A percentile compares a stretch with the other conserved stretches of the same genome.
Evolutionary conservation across 92 coral and sea anemone species (phyloP).

Genomic region (Umimayanthus kanabou): DNA sequence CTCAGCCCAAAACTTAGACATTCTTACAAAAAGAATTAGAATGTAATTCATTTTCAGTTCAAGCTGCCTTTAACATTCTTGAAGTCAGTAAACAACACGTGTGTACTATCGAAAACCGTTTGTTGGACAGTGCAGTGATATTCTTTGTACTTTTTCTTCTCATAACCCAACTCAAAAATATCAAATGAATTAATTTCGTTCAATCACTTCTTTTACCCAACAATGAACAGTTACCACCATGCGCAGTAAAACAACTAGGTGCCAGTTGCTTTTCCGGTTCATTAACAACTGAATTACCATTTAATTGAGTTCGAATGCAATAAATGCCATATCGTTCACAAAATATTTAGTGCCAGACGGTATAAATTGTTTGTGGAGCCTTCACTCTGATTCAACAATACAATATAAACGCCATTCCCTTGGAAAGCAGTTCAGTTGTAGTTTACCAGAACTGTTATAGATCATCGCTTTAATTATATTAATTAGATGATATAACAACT

Average conservation of each 20-base stretch:
- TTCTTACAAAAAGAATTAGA: too few relatives aligned
- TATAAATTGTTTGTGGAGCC: too few relatives aligned
- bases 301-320: background rate
- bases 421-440: background rate
- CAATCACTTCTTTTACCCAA: background rate
- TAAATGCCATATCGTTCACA: background rate
- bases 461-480: background rate
- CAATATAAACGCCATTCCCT: background rate
- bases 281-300: background rate
- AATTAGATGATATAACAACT: background rate
- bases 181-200: background rate
- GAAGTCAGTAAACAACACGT: background rate
- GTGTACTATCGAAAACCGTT: background rate
- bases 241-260: background rate
- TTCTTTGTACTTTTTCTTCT: background rate
- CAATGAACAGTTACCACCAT: background rate
- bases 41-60: background rate
- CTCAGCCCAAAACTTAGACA: too few relatives aligned
- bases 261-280: background rate
- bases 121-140: background rate
- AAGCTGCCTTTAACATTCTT: background rate
- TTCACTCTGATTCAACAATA: background rate
- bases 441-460: background rate
- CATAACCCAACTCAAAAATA: background rate
- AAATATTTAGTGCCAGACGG: background rate